Evolutionary conservation across 2,888 invertebrate genomes (phyloP).

Genomic region (Cistogaster globosa): DNA sequence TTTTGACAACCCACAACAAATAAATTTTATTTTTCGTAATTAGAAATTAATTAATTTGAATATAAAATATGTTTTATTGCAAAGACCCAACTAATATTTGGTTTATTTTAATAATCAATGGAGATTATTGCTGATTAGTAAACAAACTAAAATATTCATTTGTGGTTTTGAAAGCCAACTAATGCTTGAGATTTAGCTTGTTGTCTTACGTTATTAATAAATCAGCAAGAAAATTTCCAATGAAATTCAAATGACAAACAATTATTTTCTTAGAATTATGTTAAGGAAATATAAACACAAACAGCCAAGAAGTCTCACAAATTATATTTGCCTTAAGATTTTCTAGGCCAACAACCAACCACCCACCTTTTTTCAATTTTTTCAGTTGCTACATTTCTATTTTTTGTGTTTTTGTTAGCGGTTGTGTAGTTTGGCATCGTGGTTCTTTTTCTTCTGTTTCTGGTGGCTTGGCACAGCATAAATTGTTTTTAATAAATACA

Average conservation of each 20-base stretch:
- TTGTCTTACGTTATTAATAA: conserved; percentile 21
- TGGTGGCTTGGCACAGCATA: conserved; percentile 55
- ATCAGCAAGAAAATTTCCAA: conserved; percentile 40
- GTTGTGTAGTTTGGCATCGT: conserved; percentile 2
- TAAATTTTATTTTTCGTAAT: neutral
- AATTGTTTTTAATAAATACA: conserved; percentile 67
- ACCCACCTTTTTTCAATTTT: conserved; percentile 6
- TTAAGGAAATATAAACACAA: conserved; percentile 14
- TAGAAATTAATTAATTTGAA: conserved; percentile 1
- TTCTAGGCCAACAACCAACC: neutral
- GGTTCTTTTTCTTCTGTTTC: conserved; percentile 12
- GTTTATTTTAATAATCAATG: neutral
- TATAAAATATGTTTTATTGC: neutral
- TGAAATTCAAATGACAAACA: conserved; percentile 55
- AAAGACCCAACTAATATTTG: neutral
- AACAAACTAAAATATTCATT: conserved; percentile 29
- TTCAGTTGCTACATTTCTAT: neutral
- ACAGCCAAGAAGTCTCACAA: conserved; percentile 43
- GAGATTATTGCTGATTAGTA: neutral
- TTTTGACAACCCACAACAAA: neutral
- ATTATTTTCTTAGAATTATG: conserved; percentile 49
- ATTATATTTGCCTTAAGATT: conserved; percentile 51
- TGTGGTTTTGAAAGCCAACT: conserved; percentile 11
- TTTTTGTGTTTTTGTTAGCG: conserved; percentile 14
- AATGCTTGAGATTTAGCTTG: conserved; percentile 14